Percentiles rank a stretch among this genome's conserved stretches.
phyloP scores from a whole-genome alignment of 2,113 vertebrate species.

The Solea senegalensis region DNA sequence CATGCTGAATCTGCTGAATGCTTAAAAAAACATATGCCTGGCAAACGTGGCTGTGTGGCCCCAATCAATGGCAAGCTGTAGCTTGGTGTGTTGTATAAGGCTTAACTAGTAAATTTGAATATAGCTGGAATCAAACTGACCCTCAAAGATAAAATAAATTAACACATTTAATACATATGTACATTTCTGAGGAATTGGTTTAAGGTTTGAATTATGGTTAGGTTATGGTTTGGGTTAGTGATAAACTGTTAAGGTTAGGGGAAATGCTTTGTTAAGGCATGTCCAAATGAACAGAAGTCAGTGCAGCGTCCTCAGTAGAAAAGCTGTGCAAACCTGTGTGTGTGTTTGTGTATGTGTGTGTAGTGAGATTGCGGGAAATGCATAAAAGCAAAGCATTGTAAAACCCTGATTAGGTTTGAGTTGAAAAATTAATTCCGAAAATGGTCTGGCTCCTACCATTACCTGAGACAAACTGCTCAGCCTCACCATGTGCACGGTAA shows the following conservation, averaged over 20 bases:
- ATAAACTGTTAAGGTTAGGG: no score
- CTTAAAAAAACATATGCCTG: neutral
- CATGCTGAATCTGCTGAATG: neutral
- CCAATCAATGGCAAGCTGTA: neutral
- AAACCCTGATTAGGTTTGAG: constrained; percentile 70
- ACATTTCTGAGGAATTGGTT: no score
- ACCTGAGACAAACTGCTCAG: constrained; percentile 64
- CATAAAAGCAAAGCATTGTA: constrained; percentile 58
- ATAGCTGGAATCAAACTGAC: no score
- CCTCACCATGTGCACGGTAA: constrained; percentile 25
- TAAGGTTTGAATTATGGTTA: no score
- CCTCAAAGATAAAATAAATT: no score
- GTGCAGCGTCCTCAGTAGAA: no score
- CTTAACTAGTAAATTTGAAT: neutral
- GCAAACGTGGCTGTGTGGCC: neutral
- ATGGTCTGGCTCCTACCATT: constrained; percentile 52
- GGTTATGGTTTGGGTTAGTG: no score
- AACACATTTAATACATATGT: no score
- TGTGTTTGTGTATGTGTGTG: neutral
- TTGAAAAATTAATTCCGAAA: constrained; percentile 71
- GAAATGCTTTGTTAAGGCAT: no score
- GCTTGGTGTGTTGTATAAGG: neutral
- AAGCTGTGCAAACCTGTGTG: neutral
- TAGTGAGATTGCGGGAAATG: constrained; percentile 47
- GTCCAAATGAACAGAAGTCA: no score